Evolutionary conservation across 2,888 invertebrate genomes (phyloP).

Genomic region (Lycophotia porphyrea): DNA sequence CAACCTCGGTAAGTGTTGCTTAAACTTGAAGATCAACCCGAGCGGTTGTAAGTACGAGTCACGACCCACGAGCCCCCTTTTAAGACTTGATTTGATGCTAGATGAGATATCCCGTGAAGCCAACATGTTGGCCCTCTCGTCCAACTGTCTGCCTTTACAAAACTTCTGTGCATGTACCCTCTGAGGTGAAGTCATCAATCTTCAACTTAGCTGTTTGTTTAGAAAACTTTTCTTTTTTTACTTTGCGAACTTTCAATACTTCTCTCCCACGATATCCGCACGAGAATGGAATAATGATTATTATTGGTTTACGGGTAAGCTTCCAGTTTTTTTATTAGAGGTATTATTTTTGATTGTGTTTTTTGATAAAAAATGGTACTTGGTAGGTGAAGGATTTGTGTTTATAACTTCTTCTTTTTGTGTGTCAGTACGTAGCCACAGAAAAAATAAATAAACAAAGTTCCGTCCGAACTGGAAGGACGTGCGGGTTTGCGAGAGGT

Average conservation of each 20-base stretch:
- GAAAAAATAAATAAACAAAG: too few species aligned
- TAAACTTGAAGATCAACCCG: neutral
- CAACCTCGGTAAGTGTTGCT: neutral
- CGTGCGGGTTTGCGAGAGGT: too few species aligned
- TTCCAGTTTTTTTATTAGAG: constrained; percentile 2
- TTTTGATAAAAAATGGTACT: neutral
- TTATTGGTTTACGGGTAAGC: constrained; percentile 68
- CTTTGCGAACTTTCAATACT: constrained; percentile 72
- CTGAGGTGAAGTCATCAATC: constrained; percentile 82
- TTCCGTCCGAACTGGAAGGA: too few species aligned
- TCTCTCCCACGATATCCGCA: constrained; percentile 68
- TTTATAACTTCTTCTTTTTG: neutral
- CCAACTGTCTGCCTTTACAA: constrained; percentile 59
- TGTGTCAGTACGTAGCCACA: neutral
- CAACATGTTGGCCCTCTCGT: constrained; percentile 33
- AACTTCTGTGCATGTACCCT: constrained; percentile 71
- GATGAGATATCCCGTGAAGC: neutral
- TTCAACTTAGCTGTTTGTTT: constrained; percentile 78
- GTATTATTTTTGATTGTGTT: neutral
- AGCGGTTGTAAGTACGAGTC: too few species aligned
- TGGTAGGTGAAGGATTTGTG: neutral
- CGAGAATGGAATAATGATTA: constrained; percentile 76
- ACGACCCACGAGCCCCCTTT: neutral
- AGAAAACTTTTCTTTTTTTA: constrained; percentile 75
- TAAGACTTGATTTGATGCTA: neutral